Evolutionary conservation across 2,113 vertebrate species (phyloP).

Genomic region (Reinhardtius hippoglossoides): DNA sequence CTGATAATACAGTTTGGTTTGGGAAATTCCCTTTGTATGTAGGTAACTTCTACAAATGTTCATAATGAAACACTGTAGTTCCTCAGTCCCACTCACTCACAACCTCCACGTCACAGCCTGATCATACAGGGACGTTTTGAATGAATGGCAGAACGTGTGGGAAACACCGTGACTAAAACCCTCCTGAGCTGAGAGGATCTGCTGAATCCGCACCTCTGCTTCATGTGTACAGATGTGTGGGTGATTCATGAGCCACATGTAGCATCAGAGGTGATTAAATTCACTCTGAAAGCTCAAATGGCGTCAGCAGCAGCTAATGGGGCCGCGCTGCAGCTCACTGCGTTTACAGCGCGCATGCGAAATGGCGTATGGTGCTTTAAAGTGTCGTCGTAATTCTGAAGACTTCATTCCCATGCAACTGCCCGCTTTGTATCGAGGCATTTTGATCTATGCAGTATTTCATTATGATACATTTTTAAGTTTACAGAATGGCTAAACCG

Average conservation of each 20-base stretch:
- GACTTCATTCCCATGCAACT: too few relatives aligned
- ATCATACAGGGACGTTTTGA: constrained; percentile 51
- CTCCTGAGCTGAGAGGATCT: background rate
- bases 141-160: constrained; percentile 43
- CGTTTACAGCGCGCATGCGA: constrained; percentile 69
- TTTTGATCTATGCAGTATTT: too few relatives aligned
- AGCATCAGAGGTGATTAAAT: background rate
- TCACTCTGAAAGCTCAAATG: constrained; percentile 64
- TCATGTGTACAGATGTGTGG: background rate
- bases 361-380: constrained; percentile 65
- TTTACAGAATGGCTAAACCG: too few relatives aligned
- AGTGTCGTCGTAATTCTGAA: background rate
- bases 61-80: background rate
- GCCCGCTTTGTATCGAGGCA: too few relatives aligned
- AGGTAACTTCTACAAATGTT: background rate
- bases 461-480: too few relatives aligned
- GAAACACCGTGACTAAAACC: background rate
- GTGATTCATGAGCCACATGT: background rate
- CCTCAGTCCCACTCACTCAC: constrained; percentile 10
- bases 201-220: background rate
- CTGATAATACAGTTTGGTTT: too few relatives aligned
- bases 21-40: too few relatives aligned
- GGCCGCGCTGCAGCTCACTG: constrained; percentile 13
- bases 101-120: constrained; percentile 64
- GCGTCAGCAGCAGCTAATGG: constrained; percentile 54